These are phyloP conservation scores for Nemotelus nigrinus DNA, from an alignment of 2,888 invertebrate genomes.

Conservation along the genomic window DNA sequence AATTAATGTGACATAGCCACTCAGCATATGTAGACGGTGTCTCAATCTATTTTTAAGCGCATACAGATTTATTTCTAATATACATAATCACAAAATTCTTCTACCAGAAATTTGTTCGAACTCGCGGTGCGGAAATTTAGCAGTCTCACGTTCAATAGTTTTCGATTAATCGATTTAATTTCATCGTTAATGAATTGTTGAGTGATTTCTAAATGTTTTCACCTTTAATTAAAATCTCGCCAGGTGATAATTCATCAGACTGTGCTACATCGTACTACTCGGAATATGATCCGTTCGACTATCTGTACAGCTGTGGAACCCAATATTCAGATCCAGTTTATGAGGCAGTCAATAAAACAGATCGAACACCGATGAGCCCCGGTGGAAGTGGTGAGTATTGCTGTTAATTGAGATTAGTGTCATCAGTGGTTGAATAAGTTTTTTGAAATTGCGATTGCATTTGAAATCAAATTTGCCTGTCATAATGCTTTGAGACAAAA, in stretches of 20 bases:
- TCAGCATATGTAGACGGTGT: too few species aligned
- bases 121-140: too few species aligned
- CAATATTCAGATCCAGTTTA: conserved; percentile 77
- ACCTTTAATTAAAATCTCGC: conserved; percentile 55
- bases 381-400: conserved; percentile 54
- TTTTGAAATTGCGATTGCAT: neutral
- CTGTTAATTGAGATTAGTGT: conserved; percentile 4
- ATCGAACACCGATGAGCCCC: conserved; percentile 67
- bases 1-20: too few species aligned
- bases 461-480: too few species aligned
- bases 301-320: conserved; percentile 74
- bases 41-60: too few species aligned
- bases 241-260: conserved; percentile 69
- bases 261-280: conserved; percentile 76
- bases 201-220: conserved; percentile 20
- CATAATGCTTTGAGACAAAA: too few species aligned
- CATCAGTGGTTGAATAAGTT: neutral
- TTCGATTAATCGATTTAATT: too few species aligned
- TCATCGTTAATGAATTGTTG: neutral
- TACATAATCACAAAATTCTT: too few species aligned
- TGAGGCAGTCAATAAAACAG: conserved; percentile 73
- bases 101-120: too few species aligned
- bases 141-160: too few species aligned
- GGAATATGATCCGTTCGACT: conserved; percentile 82
- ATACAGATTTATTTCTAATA: too few species aligned